phyloP scores from a whole-genome alignment of 2,797 vertebrate species.

The Cryptoprocta ferox region DNA sequence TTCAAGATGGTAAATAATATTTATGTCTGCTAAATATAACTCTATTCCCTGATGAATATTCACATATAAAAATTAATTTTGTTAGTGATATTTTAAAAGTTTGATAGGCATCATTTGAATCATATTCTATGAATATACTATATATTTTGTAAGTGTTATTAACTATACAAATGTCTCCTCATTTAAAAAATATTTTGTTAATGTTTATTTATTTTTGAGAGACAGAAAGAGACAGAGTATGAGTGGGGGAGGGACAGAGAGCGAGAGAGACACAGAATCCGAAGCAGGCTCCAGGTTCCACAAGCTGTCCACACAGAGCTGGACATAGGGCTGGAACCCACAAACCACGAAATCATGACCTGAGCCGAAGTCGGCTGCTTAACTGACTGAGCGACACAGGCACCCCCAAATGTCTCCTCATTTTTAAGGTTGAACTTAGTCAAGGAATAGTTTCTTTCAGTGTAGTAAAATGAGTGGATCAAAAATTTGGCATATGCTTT shows the following conservation, averaged over 20 bases:
- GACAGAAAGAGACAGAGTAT: no score
- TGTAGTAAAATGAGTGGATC: neutral
- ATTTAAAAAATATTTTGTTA: neutral
- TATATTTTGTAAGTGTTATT: constrained; percentile 60
- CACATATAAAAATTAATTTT: constrained; percentile 56
- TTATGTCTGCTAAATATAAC: constrained; percentile 75
- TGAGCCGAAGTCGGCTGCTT: no score
- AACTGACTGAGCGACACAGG: no score
- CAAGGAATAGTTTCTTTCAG: constrained; percentile 35
- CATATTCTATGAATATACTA: neutral
- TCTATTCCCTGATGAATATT: constrained; percentile 73
- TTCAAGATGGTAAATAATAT: constrained; percentile 79
- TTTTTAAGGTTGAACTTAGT: constrained; percentile 18
- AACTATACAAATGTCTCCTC: constrained; percentile 42
- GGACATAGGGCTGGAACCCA: no score
- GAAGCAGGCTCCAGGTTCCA: no score
- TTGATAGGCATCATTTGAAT: constrained; percentile 54
- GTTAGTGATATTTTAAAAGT: constrained; percentile 56
- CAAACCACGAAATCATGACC: no score
- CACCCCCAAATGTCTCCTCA: neutral
- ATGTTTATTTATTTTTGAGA: no score
- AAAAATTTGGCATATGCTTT: constrained; percentile 47
- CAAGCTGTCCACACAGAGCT: no score
- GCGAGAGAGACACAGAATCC: no score
- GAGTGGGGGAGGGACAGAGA: no score